phyloP scores from a whole-genome alignment of 2,113 vertebrate genomes.

The Hydrolagus affinis region DNA sequence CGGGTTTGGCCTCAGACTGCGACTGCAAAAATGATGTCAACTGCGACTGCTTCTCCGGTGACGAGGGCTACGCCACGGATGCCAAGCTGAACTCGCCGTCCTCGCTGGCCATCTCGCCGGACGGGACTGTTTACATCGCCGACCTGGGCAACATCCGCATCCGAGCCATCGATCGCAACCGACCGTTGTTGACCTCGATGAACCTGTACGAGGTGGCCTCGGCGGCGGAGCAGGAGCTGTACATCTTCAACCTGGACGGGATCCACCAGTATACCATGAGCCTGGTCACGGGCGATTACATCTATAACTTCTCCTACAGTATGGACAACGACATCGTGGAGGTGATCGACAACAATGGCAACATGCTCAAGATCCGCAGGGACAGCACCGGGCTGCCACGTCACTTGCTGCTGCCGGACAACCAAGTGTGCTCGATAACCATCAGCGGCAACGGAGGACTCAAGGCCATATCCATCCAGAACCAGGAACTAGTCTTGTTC shows the following conservation, averaged over 20 bases:
- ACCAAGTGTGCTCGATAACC: conserved; percentile 84
- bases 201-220: conserved; percentile 90
- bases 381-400: conserved; percentile 73
- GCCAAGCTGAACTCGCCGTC: conserved; percentile 90
- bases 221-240: conserved; percentile 87
- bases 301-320: conserved; percentile 90
- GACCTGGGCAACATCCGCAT: conserved; percentile 97
- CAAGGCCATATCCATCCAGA: conserved; percentile 78
- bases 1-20: conserved; percentile 86
- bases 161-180: conserved; percentile 83
- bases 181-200: conserved; percentile 64
- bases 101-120: conserved; percentile 86
- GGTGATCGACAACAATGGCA: conserved; percentile 82
- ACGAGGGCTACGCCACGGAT: conserved; percentile 91
- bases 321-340: conserved; percentile 71
- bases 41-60: conserved; percentile 94
- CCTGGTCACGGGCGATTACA: conserved; percentile 85
- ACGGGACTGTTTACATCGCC: conserved; percentile 89
- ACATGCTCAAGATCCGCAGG: conserved; percentile 80
- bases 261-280: conserved; percentile 90
- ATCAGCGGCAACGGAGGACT: conserved; percentile 77
- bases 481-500: conserved; percentile 85
- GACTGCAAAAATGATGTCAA: conserved; percentile 98
- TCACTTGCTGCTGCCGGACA: conserved; percentile 86
- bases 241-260: conserved; percentile 85